Percentiles rank a stretch among this genome's conserved stretches.
Evolutionary conservation across 2,888 invertebrate species (phyloP).

Genomic region (Amorpha juglandis): DNA sequence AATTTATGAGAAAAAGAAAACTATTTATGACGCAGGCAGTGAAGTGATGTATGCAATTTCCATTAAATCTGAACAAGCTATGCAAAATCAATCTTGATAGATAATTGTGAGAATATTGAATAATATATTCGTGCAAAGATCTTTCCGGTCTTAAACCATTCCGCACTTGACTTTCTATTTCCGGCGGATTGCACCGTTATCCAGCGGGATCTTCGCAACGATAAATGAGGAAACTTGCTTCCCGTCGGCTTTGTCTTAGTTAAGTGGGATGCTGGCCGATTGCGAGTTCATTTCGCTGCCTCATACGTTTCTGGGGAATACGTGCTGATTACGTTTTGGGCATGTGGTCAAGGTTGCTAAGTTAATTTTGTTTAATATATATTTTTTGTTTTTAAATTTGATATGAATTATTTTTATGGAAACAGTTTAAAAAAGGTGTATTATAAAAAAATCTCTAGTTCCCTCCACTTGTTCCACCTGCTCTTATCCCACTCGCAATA

Average conservation of each 20-base stretch:
- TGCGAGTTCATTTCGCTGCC: constrained; percentile 49
- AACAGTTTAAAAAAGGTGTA: no score
- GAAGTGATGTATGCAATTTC: background rate
- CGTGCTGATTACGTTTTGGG: background rate
- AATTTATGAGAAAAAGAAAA: no score
- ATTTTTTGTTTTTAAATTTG: no score
- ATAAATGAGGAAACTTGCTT: constrained; percentile 72
- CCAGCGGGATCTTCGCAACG: constrained; percentile 62
- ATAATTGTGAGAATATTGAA: constrained; percentile 33
- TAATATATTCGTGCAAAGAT: constrained; percentile 51
- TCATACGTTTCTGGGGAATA: constrained; percentile 30
- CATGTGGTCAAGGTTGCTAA: background rate
- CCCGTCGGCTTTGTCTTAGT: constrained; percentile 62
- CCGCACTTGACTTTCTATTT: constrained; percentile 77
- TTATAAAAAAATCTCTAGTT: no score
- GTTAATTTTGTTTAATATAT: no score
- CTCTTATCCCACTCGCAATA: no score
- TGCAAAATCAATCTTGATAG: background rate
- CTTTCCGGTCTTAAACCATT: constrained; percentile 58
- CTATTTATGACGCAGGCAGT: no score
- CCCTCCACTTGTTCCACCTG: no score
- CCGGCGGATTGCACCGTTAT: constrained; percentile 64
- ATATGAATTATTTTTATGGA: no score
- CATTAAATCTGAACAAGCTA: background rate
- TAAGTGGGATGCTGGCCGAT: constrained; percentile 54